A percentile compares a stretch with the other conserved stretches of the same genome.
Conservation (phyloP, 64 coral and sea anemone genomes). For the Montipora foliosa region DNA sequence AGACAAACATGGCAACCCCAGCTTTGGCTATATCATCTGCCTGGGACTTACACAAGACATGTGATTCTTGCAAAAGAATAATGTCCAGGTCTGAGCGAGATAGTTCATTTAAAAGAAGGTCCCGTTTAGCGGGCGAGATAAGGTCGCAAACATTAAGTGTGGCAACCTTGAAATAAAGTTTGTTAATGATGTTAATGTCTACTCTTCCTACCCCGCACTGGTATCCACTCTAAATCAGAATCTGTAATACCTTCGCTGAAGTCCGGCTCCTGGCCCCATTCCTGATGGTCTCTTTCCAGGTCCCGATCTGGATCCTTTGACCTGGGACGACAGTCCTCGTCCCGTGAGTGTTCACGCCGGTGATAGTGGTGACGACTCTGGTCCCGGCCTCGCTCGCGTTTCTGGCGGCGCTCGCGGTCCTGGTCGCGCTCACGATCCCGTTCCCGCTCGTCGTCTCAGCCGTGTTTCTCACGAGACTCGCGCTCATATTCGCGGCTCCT, state of each 20-base stretch:
- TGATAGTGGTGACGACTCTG: too few species aligned
- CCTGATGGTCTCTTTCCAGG: neutral
- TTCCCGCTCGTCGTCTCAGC: neutral
- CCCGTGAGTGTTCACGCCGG: neutral
- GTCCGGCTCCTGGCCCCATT: too few species aligned
- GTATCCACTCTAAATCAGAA: neutral
- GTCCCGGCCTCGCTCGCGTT: neutral
- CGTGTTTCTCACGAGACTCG: neutral
- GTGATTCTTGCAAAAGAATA: neutral
- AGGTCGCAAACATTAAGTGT: neutral
- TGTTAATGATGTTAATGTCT: neutral
- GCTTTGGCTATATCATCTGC: neutral
- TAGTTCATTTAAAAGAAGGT: neutral
- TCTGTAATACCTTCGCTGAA: neutral
- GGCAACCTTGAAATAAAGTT: neutral
- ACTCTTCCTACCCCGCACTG: neutral
- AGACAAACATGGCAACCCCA: neutral
- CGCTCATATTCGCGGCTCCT: too few species aligned
- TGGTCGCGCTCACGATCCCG: neutral
- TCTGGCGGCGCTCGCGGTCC: neutral
- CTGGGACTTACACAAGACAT: neutral
- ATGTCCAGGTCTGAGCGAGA: neutral
- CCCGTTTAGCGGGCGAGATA: neutral
- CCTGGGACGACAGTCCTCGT: neutral
- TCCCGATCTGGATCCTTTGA: neutral